Base-by-base conservation (phyloP, 2,888 invertebrate species). In the Atethmia centrago region DNA sequence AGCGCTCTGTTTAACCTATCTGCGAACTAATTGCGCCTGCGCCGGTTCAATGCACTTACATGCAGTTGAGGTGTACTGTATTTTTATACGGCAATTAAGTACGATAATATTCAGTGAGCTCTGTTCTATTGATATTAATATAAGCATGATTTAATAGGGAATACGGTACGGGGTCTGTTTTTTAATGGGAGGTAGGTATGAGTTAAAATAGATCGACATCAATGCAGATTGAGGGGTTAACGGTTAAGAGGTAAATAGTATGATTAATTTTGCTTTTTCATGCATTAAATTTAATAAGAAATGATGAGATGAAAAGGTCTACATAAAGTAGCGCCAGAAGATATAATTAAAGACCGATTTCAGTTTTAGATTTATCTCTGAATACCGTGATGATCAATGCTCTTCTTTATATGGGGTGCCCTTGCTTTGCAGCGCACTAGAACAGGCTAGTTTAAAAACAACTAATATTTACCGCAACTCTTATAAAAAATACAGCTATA, bases 41-140 rank as follows among this genome's bases (percentile, higher is more conserved):
- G 80, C 84, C 75, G 78, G 83, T 89, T 91, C 92, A 90, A 87
- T 89, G 92, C 89, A 88, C 91, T 89, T 88, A 64, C 74, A 77
- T 87, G 84, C 85, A 85, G 84, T 87, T 84, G 84, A 84, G 88
- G 87, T 90, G 82, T 69, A 79, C 76, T 74, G 66, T 85, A 81
- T 83, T 85, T 85, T 85, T 83, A 85, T 85, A 85, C 76, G 47
- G 53, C 61, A 56, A 71, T 85, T 83, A 82, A 79, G 68, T 69
- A 65, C 62, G 87, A 89, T 88, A 87, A 87, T 70, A 73, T 82
- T 85, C 80, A 84, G 74, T 74, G 59, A 19, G 55, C 47, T 61
- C 79, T 78, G 69, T 83, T 73, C 72, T 78, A 71, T 77, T 72
- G 74, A 67, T 82, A 82, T 70, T 69, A 61, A 71, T 85, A 71